A percentile compares a stretch with the other conserved stretches of the same genome.
Evolutionary conservation across 2,888 invertebrate species (phyloP).

Genomic region (Lysandra bellargus): DNA sequence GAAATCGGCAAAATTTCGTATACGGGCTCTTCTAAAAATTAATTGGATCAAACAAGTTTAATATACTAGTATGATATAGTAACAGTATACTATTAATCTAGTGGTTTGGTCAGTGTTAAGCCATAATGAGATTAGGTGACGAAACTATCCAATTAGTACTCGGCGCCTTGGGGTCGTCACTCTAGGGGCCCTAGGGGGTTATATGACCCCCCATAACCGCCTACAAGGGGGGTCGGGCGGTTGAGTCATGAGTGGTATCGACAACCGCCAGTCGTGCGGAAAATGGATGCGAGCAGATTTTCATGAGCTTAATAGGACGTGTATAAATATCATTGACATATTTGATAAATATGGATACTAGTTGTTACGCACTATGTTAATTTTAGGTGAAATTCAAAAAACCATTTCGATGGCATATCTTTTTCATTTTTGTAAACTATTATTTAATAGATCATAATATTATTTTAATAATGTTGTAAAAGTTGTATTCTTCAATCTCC

Average conservation of each 20-base stretch:
- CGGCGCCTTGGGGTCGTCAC: slow-evolving; percentile 26
- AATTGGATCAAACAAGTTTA: not conserved
- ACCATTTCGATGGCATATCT: not conserved
- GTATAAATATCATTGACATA: no score
- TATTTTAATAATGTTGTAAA: no score
- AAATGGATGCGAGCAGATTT: slow-evolving; percentile 4
- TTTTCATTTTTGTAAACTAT: no score
- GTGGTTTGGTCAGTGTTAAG: slow-evolving; percentile 20
- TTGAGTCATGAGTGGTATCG: slow-evolving; percentile 23
- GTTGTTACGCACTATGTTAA: not conserved
- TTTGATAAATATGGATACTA: no score
- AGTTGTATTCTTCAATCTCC: no score
- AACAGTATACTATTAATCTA: slow-evolving; percentile 15
- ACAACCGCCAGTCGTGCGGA: slow-evolving; percentile 29
- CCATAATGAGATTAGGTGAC: slow-evolving; percentile 28
- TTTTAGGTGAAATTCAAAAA: not conserved
- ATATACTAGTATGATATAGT: not conserved
- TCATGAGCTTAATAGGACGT: not conserved
- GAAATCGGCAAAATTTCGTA: no score
- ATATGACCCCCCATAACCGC: not conserved
- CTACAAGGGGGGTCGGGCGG: slow-evolving; percentile 3
- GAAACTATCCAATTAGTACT: slow-evolving; percentile 26
- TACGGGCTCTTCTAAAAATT: not conserved
- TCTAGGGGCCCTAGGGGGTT: slow-evolving; percentile 13
- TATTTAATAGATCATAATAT: no score